Base-by-base conservation (phyloP, 2,888 invertebrate species). In the Tetheella fluctuosa region DNA sequence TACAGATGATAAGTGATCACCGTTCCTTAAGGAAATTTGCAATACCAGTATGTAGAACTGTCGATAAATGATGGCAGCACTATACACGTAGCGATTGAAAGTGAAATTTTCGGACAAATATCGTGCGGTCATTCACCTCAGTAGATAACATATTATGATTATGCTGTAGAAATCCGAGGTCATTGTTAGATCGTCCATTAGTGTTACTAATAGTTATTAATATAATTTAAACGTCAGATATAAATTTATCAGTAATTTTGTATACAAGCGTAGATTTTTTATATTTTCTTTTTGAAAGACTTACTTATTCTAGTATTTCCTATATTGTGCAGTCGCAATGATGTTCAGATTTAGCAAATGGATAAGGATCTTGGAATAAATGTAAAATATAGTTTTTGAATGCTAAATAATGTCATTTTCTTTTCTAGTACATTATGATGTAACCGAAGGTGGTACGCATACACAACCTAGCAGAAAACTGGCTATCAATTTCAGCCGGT, bases 81-180 rank as follows among this genome's bases (percentile, higher is more conserved):
- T 62, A 65, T 68, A 62, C 64, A 10, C 30, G 34, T 34, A 34
- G 28, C 64, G 34, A 76, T 68, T 63, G 81, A 82, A 79, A 82
- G 81, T 80, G 80, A 81, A 81, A 81, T 71, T 68, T 72, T 64
- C 68, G 65, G 68, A 64, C 65, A 63, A 48, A 17, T 20, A 20
- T 48, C 68, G 73, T 68, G 68, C 74, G 79, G 79, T 63, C 76
- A 63, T 15, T 61, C 75, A 81, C 77, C 79, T 68, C 53, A 34
- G 59, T n/a, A 30, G 52, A 54, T n/a, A 48, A n/a, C 54, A 23
- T 6, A 37, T 48, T 52, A 59, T 52, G 30, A 48, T 28, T 13
- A 34, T 56, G 48, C 20, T 48, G 48, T 48, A 48, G 48, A 48
- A 48, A 48, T 48, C 58, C 58, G 56, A 60, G 68, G 66, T 69